Evolutionary conservation across 2,797 vertebrate genomes (phyloP), one percentile per base, ranked within the genome.

Genomic region (Lophius americanus): DNA sequence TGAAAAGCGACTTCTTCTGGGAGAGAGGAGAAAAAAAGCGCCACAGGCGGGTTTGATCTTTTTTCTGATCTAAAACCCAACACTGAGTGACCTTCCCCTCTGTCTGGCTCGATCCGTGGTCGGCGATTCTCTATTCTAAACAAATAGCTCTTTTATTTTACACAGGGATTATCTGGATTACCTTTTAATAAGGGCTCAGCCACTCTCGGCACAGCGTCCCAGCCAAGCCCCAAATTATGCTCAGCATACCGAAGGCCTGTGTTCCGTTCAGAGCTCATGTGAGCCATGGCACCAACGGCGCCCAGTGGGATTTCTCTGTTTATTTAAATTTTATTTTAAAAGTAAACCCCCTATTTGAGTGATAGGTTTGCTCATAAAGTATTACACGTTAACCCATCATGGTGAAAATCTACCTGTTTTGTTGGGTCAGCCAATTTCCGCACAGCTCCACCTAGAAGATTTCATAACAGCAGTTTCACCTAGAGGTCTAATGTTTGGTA

Each of bases 161-260:
- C 77, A 81, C 79, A 74, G 60, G 83, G 89, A 89, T 91, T 91
- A 88, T 82, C 85, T 83, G 85, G 91, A 91, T 92, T 92, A 91
- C 91, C 85, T 89, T 92, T 90, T 92, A 91, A 91, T 92, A 91
- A 90, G 89, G 84, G 88, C 83, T 92, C 90, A 91, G 84, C 79
- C 67, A 64, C 82, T 90, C 76, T 89, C 68, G 72, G 81, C 76
- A 76, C 72, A 91, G 89, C 88, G 82, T 86, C 65, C 74, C 69
- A 3, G 48, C 73, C 77, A 76, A 77, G 64, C 74, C 82, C 78
- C 73, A 92, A 89, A 92, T 91, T 90, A 90, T 86, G 87, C 75
- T 71, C 64, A 64, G 79, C 83, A 89, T 81, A 87, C 76, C 79
- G 50, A 85, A 76, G 68, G 76, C 81, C 73, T 50, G 44, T 46